Evolutionary conservation across 2,888 invertebrate species (phyloP).

Genomic region (Eledona agricola): DNA sequence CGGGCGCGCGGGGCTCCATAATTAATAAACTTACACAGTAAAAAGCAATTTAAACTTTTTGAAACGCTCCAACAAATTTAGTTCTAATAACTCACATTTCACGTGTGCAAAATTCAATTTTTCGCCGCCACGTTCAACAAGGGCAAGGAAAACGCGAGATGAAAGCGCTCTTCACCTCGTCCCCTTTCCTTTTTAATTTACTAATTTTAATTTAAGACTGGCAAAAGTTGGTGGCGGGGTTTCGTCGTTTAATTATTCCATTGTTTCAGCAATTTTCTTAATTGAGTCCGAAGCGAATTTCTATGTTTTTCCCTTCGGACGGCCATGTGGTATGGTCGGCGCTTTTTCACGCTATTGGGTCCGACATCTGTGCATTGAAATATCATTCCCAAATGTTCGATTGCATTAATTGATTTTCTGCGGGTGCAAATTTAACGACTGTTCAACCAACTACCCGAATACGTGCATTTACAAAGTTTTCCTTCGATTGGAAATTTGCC

Average conservation of each 20-base stretch:
- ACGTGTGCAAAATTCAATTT: constrained; percentile 37
- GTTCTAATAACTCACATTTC: constrained; percentile 37
- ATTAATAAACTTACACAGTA: constrained; percentile 44
- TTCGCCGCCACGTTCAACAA: constrained; percentile 27
- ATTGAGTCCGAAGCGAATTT: constrained; percentile 49
- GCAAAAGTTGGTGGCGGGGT: constrained; percentile 40
- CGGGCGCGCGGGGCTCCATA: constrained; percentile 27
- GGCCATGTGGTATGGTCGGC: constrained; percentile 46
- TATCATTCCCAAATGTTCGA: constrained; percentile 29
- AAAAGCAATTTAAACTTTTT: constrained; percentile 47
- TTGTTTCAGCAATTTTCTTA: constrained; percentile 55
- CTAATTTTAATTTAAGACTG: constrained; percentile 50
- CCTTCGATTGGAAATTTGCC: no score
- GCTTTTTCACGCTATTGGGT: constrained; percentile 41
- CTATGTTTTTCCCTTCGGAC: constrained; percentile 42
- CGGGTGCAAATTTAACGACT: no score
- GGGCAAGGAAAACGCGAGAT: constrained; percentile 24
- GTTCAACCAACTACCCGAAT: no score
- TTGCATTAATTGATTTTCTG: constrained; percentile 34
- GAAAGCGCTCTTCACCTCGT: constrained; percentile 29
- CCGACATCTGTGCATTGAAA: constrained; percentile 42
- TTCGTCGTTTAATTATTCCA: constrained; percentile 51
- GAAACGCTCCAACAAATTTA: constrained; percentile 41
- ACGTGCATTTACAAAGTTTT: no score
- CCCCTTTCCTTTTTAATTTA: constrained; percentile 49